Base-by-base conservation (phyloP, 2,888 invertebrate species). In the Apocheima hispidaria region DNA sequence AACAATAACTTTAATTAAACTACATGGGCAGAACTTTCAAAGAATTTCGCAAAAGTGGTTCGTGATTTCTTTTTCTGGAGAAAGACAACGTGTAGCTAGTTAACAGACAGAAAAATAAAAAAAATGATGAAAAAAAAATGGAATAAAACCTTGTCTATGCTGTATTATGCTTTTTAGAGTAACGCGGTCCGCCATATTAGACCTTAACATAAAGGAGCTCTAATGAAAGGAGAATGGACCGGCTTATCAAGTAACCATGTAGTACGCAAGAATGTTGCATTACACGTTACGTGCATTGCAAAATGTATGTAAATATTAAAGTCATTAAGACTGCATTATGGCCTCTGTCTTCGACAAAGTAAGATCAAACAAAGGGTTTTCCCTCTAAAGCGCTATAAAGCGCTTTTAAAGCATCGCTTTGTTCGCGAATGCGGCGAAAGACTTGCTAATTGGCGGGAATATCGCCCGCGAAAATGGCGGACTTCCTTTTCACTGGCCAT, bases 371-470 rank as follows among this genome's bases (percentile, higher is more conserved):
- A 84, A 83, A 84, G 75, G 76, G 63, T 72, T 83, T n/a, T 81
- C 79, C 79, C 83, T 81, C 78, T 73, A 79, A 81, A 76, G 76
- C 66, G 74, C 66, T 80, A 80, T 73, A 78, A 81, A 76, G 77
- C 67, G 73, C 65, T 69, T 80, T 83, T 79, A 81, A 81, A 81
- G 78, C 70, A 80, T 81, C 81, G 85, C 85, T 90, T 91, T 89
- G 88, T 88, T 79, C 77, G 78, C 73, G 73, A 70, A 65, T 66
- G 68, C 65, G 60, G 61, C 63, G 79, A 78, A 81, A 73, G 78
- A 84, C 75, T 82, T 87, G 92, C 80, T 91, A 92, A 92, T 90
- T 92, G 88, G 80, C 81, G 84, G 84, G 84, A 82, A 83, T 70
- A 60, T 66, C 18, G 54, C 55, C 56, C 65, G 68, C 65, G 51